phyloP scores from a whole-genome alignment of 2,888 invertebrate species.

The Auanema sp. region DNA sequence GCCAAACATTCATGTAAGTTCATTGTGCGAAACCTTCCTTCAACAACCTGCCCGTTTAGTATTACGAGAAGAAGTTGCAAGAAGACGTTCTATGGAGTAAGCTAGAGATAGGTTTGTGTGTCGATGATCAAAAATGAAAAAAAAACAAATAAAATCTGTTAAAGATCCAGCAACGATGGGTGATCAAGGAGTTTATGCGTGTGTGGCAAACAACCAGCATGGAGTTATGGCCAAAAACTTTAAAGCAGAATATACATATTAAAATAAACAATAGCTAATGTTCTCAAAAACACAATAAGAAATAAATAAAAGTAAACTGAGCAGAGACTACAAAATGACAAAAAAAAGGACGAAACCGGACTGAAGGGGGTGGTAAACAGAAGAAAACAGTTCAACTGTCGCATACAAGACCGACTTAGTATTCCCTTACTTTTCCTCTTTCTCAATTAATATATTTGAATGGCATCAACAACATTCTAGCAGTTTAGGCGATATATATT shows the following conservation, averaged over 20 bases:
- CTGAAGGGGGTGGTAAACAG: too few relatives aligned
- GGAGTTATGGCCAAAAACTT: constrained; percentile 64
- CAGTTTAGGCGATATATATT: too few relatives aligned
- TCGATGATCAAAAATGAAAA: background rate
- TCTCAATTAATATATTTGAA: too few relatives aligned
- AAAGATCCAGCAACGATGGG: constrained; percentile 63
- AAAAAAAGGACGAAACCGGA: too few relatives aligned
- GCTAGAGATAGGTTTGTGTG: constrained; percentile 52
- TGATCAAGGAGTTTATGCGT: constrained; percentile 61
- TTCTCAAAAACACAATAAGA: constrained; percentile 6
- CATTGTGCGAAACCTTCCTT: background rate
- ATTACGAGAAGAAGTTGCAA: constrained; percentile 60
- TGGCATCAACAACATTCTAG: too few relatives aligned
- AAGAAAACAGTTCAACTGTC: too few relatives aligned
- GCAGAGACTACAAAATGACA: background rate
- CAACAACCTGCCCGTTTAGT: constrained; percentile 40
- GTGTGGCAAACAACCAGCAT: constrained; percentile 61
- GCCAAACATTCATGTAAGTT: constrained; percentile 58
- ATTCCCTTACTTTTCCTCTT: too few relatives aligned
- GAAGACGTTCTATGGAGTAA: constrained; percentile 61
- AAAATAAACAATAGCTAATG: constrained; percentile 13
- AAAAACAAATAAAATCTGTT: constrained; percentile 7
- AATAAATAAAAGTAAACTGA: background rate
- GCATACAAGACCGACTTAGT: too few relatives aligned
- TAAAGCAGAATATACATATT: constrained; percentile 63